Base-by-base conservation (phyloP, 1,140 invertebrate species). In the Lepidostoma basale region DNA sequence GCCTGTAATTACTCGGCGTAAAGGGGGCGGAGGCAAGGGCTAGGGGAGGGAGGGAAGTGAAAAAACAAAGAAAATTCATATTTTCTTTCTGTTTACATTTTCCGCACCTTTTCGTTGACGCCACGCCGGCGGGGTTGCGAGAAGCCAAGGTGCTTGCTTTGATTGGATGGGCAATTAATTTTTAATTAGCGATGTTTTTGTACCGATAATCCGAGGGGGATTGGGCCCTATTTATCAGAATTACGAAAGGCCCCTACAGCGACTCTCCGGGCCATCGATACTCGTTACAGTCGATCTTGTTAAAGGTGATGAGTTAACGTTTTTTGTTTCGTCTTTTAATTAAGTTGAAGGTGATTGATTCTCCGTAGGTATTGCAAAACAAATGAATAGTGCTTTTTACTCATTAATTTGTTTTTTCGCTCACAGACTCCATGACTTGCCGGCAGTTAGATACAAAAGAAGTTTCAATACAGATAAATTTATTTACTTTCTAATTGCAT, bases 181-280 rank as follows among this genome's bases (percentile, higher is more conserved):
- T 72, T 72, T 72, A 72, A 72, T 72, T 72, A 72, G 65, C 23
- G 70, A 72, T 72, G 70, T 72, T 72, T 72, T 72, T 68, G 62
- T 62, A 45, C 36, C 62, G 33, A 66, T 71, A 44, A 70, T 70
- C 59, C 59, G 45, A 18, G 18, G 45, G 47, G 28, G 42, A 54
- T 49, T 59, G 45, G 18, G 22, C 25, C 3, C 62, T 66, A 72
- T 72, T 72, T 72, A 68, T 72, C 70, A 68, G 70, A 52, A 72
- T 72, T 72, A 72, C 36, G 47, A n/a, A 25, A 3, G 6, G n/a
- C 14, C 52, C 45, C 62, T n/a, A 16, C 28, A n/a, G 20, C 44
- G 22, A 23, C 45, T 49, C 12, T 49, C 9, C 22, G 22, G 20
- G 26, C 39, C 56, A 72, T 68, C 70, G 42, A 72, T 72, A 68